Conservation (phyloP, 2,888 invertebrate species). For the Leptopterna dolabrata region DNA sequence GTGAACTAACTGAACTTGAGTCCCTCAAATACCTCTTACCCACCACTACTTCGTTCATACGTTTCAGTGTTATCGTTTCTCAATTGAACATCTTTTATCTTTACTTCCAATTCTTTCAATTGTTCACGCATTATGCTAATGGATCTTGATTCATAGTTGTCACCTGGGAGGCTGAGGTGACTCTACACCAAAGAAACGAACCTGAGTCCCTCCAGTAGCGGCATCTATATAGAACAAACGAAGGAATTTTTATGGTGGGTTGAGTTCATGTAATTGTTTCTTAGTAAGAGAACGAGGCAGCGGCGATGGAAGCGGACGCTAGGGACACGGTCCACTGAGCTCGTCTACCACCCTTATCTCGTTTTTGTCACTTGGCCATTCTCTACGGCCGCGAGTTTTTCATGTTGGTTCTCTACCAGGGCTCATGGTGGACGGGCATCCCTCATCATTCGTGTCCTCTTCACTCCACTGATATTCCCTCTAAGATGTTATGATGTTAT, state of each 20-base stretch:
- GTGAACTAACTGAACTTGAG: too few species aligned
- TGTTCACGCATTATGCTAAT: too few species aligned
- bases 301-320: slow-evolving; percentile 41
- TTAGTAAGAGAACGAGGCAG: background rate
- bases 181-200: too few species aligned
- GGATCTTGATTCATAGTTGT: background rate
- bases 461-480: background rate
- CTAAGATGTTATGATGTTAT: background rate
- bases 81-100: too few species aligned
- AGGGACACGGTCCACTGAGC: slow-evolving; percentile 44
- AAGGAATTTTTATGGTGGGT: slow-evolving; percentile 44
- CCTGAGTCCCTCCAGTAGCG: background rate
- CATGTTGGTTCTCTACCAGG: background rate
- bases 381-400: slow-evolving; percentile 42
- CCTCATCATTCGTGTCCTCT: background rate
- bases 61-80: too few species aligned
- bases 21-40: too few species aligned
- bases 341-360: slow-evolving; percentile 42
- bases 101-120: too few species aligned
- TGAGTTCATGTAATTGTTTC: slow-evolving; percentile 42
- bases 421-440: background rate
- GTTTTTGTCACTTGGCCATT: slow-evolving; percentile 54
- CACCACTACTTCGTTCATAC: too few species aligned
- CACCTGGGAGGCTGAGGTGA: background rate
- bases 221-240: slow-evolving; percentile 42